Evolutionary conservation across 2,888 invertebrate genomes (phyloP), one percentile per base, ranked within the genome.

Genomic region (Parapristionchus giblindavisi): DNA sequence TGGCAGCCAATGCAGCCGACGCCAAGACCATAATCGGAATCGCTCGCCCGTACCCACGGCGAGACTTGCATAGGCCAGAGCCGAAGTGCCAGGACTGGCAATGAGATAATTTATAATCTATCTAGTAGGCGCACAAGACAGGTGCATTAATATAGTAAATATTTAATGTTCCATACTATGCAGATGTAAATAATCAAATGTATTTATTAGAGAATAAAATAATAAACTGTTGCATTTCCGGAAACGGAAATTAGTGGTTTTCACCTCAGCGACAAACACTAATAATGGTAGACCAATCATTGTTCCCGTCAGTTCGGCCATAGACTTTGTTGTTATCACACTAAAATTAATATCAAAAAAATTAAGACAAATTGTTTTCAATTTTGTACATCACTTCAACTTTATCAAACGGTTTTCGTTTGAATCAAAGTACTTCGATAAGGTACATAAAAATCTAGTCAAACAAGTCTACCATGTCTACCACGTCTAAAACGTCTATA

Each of bases 261-360:
- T n/a, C n/a, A 60, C 60, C 60, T 60, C 60, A 21, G 60, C 60
- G 2, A 60, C 36, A 34, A 34, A 60, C 4, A 60, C 60, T 14
- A 60, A 38, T 36, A 60, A 38, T 14, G 60, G 60, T 36, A 60
- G 60, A n/a, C 60, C 60, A 34, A 21, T 60, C 2, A 60, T 34
- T 1, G 60, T 60, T 60, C 60, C 60, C 1, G 29, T 21, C 2
- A 60, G n/a, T 21, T 60, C 34, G 0, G 60, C 38, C 21, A 60
- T 36, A 8, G 60, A 60, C 24, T 60, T 60, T 6, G 60, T 29
- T 2, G 36, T 60, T 17, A 60, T 60, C 8, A 58, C 58, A 5
- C 58, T 58, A 17, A 32, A 58, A 2, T n/a, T 14, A 17, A 32
- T 29, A 8, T 29, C 21, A 8, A 3, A 32, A 14, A 6, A 58